phyloP scores from a whole-genome alignment of 2,113 vertebrate species.

The Clarias batrachus region DNA sequence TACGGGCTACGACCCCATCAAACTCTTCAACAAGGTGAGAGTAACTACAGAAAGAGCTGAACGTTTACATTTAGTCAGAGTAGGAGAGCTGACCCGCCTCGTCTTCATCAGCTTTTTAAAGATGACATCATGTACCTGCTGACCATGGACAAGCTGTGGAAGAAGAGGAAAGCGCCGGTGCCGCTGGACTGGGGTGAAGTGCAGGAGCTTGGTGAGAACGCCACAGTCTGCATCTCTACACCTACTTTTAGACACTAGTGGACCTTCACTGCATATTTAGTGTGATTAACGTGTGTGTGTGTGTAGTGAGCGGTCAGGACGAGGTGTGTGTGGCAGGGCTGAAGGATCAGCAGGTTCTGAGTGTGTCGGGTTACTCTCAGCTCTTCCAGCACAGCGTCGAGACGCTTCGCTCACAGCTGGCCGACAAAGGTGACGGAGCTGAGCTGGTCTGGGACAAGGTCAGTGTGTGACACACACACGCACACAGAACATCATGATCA shows the following conservation, averaged over 20 bases:
- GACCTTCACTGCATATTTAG: not conserved
- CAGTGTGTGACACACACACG: conserved; percentile 27
- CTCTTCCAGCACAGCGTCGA: conserved; percentile 90
- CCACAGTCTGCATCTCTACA: not conserved
- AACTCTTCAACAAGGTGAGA: conserved; percentile 94
- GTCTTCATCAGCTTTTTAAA: conserved; percentile 85
- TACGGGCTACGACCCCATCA: conserved; percentile 88
- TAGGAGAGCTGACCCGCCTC: too few species aligned
- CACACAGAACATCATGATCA: not conserved
- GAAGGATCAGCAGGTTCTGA: conserved; percentile 93
- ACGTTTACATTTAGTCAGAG: not conserved
- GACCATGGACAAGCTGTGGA: conserved; percentile 98
- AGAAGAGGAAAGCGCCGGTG: conserved; percentile 92
- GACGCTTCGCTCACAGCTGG: conserved; percentile 82
- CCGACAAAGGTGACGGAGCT: conserved; percentile 85
- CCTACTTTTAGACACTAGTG: not conserved
- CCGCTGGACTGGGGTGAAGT: conserved; percentile 91
- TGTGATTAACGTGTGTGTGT: not conserved
- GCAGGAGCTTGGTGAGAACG: conserved; percentile 78
- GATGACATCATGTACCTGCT: conserved; percentile 95
- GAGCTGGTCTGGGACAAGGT: conserved; percentile 99
- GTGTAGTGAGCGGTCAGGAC: conserved; percentile 53
- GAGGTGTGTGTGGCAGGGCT: conserved; percentile 72
- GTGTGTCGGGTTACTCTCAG: conserved; percentile 81
- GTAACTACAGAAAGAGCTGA: too few species aligned